Conservation (phyloP, 64 coral and sea anemone species). For the Montipora foliosa region DNA sequence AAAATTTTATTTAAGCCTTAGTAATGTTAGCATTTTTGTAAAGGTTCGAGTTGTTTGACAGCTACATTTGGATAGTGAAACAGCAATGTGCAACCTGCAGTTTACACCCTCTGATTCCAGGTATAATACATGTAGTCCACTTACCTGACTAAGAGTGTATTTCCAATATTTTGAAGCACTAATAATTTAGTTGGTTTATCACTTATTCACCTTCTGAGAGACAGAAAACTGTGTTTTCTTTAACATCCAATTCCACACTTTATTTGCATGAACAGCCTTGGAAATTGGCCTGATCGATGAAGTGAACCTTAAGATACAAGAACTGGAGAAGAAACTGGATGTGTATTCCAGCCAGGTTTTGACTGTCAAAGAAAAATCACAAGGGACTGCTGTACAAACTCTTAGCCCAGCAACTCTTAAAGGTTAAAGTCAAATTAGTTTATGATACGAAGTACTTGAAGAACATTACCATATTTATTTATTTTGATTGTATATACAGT, state of each 20-base stretch:
- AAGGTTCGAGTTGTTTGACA: too few species aligned
- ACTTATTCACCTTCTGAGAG: not conserved
- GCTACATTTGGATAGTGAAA: too few species aligned
- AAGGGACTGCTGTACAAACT: not conserved
- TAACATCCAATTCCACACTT: conserved; percentile 6
- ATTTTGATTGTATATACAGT: too few species aligned
- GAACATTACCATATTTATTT: too few species aligned
- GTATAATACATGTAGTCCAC: too few species aligned
- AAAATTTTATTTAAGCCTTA: too few species aligned
- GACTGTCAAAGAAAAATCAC: conserved; percentile 32
- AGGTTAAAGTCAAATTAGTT: conserved; percentile 11
- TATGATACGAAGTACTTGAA: too few species aligned
- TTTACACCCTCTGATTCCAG: too few species aligned
- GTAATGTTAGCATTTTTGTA: too few species aligned
- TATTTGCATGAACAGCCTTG: conserved; percentile 27
- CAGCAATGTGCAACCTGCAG: too few species aligned
- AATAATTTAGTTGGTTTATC: not conserved
- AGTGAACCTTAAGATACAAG: conserved; percentile 65
- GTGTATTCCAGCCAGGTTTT: conserved; percentile 59
- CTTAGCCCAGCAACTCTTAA: conserved; percentile 62
- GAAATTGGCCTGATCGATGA: conserved; percentile 85
- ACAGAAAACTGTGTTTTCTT: not conserved
- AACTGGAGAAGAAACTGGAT: conserved; percentile 63
- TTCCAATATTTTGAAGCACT: too few species aligned
- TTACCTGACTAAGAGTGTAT: too few species aligned